Conservation (phyloP, 2,888 invertebrate genomes). For the Ryuthela nishihirai region DNA sequence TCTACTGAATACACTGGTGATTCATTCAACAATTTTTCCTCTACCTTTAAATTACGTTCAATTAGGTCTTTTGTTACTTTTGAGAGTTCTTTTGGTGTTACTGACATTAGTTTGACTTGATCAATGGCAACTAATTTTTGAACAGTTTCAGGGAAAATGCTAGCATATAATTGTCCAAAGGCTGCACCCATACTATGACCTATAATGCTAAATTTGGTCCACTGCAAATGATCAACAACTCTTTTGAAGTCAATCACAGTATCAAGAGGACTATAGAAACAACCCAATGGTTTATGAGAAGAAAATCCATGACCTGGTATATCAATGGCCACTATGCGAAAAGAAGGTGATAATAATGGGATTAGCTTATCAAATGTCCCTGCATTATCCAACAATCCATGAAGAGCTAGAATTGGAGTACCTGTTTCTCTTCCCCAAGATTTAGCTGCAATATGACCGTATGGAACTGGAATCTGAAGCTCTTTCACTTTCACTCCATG, state of each 20-base stretch:
- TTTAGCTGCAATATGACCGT: slow-evolving; percentile 51
- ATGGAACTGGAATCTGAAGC: slow-evolving; percentile 26
- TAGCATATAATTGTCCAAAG: slow-evolving; percentile 49
- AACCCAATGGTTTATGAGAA: slow-evolving; percentile 36
- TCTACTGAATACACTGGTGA: slow-evolving; percentile 30
- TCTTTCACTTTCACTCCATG: too few relatives aligned
- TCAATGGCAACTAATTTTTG: slow-evolving; percentile 45
- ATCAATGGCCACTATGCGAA: slow-evolving; percentile 38
- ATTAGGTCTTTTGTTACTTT: slow-evolving; percentile 7
- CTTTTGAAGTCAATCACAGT: slow-evolving; percentile 28
- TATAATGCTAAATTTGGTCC: slow-evolving; percentile 39
- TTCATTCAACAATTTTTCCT: slow-evolving; percentile 10
- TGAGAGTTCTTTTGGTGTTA: slow-evolving; percentile 11
- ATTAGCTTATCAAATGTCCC: slow-evolving; percentile 53
- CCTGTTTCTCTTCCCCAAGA: slow-evolving; percentile 65
- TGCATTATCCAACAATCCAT: slow-evolving; percentile 43
- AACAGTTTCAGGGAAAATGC: slow-evolving; percentile 47
- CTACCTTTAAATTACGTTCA: slow-evolving; percentile 14
- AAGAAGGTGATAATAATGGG: slow-evolving; percentile 49
- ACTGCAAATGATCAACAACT: slow-evolving; percentile 32
- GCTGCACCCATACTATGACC: slow-evolving; percentile 55
- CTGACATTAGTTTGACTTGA: slow-evolving; percentile 37
- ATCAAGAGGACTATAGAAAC: slow-evolving; percentile 31
- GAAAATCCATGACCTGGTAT: slow-evolving; percentile 39
- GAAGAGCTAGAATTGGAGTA: slow-evolving; percentile 57